These are phyloP conservation scores for Umimayanthus chanpuru DNA, from an alignment of 92 coral and sea anemone species.

Conservation along the genomic window DNA sequence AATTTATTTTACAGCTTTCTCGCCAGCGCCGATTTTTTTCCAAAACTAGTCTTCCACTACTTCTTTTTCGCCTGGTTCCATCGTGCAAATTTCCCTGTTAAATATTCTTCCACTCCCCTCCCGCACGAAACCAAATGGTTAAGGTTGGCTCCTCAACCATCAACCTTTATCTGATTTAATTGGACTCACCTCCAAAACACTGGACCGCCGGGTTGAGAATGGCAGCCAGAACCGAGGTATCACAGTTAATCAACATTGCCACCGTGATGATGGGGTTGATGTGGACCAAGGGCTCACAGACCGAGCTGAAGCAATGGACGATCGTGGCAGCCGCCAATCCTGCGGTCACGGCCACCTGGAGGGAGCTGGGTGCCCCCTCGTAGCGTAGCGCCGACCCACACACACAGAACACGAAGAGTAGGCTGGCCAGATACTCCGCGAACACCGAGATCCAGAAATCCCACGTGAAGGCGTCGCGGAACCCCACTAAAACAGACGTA, in stretches of 20 bases:
- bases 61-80: no score
- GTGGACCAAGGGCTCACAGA: conserved; percentile 38
- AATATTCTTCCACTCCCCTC: no score
- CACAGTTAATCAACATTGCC: conserved; percentile 41
- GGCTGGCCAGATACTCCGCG: conserved; percentile 39
- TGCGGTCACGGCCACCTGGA: conserved; percentile 40
- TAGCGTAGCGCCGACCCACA: conserved; percentile 35
- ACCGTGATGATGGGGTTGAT: conserved; percentile 37
- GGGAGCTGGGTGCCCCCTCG: conserved; percentile 28
- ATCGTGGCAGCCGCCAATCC: conserved; percentile 36
- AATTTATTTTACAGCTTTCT: no score
- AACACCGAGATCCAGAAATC: conserved; percentile 44
- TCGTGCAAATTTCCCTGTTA: no score
- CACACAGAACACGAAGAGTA: conserved; percentile 33
- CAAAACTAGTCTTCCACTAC: no score
- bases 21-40: no score
- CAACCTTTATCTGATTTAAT: background rate
- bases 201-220: conserved; percentile 20
- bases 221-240: conserved; percentile 27
- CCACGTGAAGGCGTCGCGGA: conserved; percentile 34
- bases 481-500: background rate
- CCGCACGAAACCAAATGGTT: no score
- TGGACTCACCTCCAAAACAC: conserved; percentile 40
- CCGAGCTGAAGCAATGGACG: conserved; percentile 42
- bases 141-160: no score